Base-by-base conservation (phyloP, 2,113 vertebrate genomes). In the Charadrius vociferus region DNA sequence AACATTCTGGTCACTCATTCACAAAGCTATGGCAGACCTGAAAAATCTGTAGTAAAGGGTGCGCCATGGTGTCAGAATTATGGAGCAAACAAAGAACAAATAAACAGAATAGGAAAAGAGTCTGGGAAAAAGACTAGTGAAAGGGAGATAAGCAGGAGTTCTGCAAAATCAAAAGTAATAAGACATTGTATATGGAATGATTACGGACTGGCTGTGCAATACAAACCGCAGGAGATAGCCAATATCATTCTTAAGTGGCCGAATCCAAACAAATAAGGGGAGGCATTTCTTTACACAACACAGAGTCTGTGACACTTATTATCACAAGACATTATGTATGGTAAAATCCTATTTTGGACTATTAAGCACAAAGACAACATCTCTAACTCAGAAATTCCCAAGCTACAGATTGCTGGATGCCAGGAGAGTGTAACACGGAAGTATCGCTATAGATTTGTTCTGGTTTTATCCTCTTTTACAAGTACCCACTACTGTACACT, bases 191-290 rank as follows among this genome's bases (percentile, higher is more conserved):
- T 32, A 30, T 11, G 68, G 50, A 70, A 88, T 13, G 16, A 36
- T 29, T 59, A 65, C 1, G 3, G 63, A 70, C n/a, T n/a, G n/a
- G 32, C n/a, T 0, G 0, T 50, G 58, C 41, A 55, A 37, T 14
- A 56, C 14, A 61, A 68, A 55, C 66, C 71, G 65, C 6, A 43
- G 45, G 59, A 87, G 68, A 59, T 1, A 78, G 43, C 19, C 78
- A 84, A 41, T n/a, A 87, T 53, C 23, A 5, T 30, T 73, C 1
- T 3, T 24, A 53, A 81, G 14, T 30, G 30, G 23, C 45, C 70
- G 55, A 88, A 78, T 32, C 18, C 24, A 63, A 80, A 83, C n/a
- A 81, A 85, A 9, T 30, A 66, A 47, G 6, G 10, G 29, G 11
- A 83, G 45, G 20, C 17, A 68, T 45, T 77, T 67, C 43, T 80